Evolutionary conservation across 1,140 invertebrate species (phyloP), one percentile per base, ranked within the genome.

Genomic region (Varroa destructor): DNA sequence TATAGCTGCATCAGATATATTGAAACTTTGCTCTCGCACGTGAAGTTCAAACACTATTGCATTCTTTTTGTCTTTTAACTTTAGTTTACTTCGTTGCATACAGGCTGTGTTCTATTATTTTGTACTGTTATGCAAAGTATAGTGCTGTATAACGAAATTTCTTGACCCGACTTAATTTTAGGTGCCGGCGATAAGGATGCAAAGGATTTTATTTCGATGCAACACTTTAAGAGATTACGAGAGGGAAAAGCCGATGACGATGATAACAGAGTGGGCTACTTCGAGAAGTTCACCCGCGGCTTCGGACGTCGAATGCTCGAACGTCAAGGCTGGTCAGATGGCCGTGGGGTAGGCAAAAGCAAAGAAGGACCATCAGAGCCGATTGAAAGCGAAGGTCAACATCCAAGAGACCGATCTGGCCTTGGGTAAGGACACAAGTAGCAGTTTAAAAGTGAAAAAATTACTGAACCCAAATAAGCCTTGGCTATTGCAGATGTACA

Each of bases 261-360:
- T 43, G 75, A 77, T 14, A 77, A 79, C 36, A 76, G 76, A 73
- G 79, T 81, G 55, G 82, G 81, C 36, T 75, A 77, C 40, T 84
- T 84, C 78, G 83, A 84, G 75, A 77, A 77, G 46, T 78, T 83
- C 75, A 82, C 81, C 5, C 79, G 79, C 73, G 82, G 81, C 56
- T 73, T 82, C 72, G 84, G 82, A 12, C 75, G 83, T 43, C 81
- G 80, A 73, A 75, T 86, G 55, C 72, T 85, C 76, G 80, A 83
- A 76, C 79, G 80, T 71, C 80, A 82, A 71, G 85, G 85, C 1
- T 86, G 85, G 85, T 78, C 76, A 61, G 80, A 83, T 70, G 85
- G 85, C 5, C 58, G 78, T 72, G 82, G 83, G 56, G 74, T 86
- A 6, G 85, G 85, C n/a, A 77, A 71, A 57, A 71, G 73, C 6